phyloP scores from a whole-genome alignment of 2,797 vertebrate genomes.

The Dendrocincla tyrannina region DNA sequence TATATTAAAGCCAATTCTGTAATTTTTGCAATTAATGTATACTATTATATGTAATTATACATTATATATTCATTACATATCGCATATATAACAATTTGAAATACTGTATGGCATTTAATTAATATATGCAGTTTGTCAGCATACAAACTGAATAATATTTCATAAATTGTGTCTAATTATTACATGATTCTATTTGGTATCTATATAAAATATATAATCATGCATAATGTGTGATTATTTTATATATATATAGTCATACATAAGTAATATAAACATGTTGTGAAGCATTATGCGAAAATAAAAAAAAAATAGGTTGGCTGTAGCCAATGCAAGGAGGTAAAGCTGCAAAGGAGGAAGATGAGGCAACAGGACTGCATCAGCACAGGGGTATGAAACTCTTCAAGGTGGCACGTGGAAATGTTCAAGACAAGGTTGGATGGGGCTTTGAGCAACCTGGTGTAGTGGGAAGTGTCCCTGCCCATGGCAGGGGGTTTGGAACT shows the following conservation, averaged over 20 bases:
- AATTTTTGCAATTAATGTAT: neutral
- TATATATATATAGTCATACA: neutral
- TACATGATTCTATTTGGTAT: neutral
- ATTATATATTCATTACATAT: neutral
- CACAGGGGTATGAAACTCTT: neutral
- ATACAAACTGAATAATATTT: neutral
- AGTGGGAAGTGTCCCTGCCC: neutral
- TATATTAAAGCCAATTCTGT: neutral
- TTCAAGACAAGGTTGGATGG: neutral
- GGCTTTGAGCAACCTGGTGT: neutral
- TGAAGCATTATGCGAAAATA: neutral
- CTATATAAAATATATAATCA: neutral
- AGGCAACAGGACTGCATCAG: neutral
- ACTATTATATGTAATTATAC: neutral
- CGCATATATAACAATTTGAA: neutral
- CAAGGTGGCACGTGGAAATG: neutral
- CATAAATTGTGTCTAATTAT: neutral
- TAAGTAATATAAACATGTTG: neutral
- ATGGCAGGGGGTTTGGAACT: neutral
- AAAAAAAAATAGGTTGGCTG: neutral
- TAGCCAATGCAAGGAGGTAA: neutral
- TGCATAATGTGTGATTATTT: neutral
- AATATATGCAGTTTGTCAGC: neutral
- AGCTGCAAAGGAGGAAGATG: neutral
- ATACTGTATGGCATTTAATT: neutral